Evolutionary conservation across 2,113 vertebrate genomes (phyloP).

Genomic region (Clarias gariepinus): DNA sequence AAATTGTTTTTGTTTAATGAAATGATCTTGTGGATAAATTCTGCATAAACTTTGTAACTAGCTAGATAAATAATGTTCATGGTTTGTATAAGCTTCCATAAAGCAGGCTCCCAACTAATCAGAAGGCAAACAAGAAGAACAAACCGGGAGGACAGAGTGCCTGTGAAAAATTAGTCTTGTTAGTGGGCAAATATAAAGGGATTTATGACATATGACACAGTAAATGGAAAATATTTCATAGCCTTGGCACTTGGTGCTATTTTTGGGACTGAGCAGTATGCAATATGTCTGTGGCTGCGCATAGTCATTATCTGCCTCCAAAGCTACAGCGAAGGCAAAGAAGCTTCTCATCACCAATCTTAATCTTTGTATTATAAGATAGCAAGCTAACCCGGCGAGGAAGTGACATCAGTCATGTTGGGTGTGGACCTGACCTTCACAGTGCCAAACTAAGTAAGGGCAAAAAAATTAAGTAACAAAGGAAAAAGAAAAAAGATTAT

Average conservation of each 20-base stretch:
- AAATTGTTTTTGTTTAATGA: not conserved
- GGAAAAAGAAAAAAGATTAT: not conserved
- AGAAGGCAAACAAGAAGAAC: not conserved
- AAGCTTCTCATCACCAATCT: not conserved
- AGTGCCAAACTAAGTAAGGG: not conserved
- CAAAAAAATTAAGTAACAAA: not conserved
- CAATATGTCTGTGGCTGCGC: not conserved
- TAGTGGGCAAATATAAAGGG: not conserved
- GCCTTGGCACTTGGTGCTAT: constrained; percentile 3
- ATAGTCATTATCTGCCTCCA: not conserved
- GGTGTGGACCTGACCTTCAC: not conserved
- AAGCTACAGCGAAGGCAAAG: not conserved
- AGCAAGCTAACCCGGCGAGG: not conserved
- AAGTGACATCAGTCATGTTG: not conserved
- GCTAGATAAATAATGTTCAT: not conserved
- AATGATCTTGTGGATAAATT: not conserved
- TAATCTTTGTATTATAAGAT: not conserved
- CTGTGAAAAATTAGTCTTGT: not conserved
- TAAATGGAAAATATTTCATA: not conserved
- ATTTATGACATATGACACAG: constrained; percentile 15
- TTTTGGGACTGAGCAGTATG: not conserved
- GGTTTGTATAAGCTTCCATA: not conserved
- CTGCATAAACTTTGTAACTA: not conserved
- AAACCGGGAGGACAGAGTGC: not conserved
- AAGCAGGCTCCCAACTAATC: not conserved